phyloP scores from a whole-genome alignment of 2,113 vertebrate species.

The Oreotrochilus melanogaster region DNA sequence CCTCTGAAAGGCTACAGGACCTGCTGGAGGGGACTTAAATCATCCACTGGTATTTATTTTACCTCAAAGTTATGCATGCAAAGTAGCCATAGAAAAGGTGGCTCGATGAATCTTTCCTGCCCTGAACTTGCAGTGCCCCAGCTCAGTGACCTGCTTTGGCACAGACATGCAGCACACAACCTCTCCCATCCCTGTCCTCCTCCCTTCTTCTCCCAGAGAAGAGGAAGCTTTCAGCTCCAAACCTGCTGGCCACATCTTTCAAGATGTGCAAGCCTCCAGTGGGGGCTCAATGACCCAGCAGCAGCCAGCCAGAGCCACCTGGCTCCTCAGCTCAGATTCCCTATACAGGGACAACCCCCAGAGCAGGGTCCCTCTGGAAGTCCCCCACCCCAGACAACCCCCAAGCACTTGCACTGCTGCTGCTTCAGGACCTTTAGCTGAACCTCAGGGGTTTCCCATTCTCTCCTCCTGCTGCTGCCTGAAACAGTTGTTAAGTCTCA shows the following conservation, averaged over 20 bases:
- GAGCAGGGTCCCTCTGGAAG: background rate
- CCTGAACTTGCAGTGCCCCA: background rate
- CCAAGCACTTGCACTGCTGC: rapidly evolving
- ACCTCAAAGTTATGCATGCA: constrained; percentile 39
- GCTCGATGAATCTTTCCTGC: background rate
- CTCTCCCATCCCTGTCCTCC: background rate
- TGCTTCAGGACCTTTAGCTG: background rate
- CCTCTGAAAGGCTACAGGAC: constrained; percentile 32
- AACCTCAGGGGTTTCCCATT: background rate
- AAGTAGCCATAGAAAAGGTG: constrained; percentile 31
- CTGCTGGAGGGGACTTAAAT: constrained; percentile 29
- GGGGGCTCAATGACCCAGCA: background rate
- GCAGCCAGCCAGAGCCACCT: rapidly evolving
- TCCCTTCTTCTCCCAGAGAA: background rate
- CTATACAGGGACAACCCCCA: rapidly evolving
- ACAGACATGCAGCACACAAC: rapidly evolving
- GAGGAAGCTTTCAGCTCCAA: background rate
- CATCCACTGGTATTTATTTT: constrained; percentile 33
- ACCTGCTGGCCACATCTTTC: rapidly evolving
- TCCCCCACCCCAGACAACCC: rapidly evolving
- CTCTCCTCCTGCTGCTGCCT: rapidly evolving
- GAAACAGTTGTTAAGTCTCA: constrained; percentile 30
- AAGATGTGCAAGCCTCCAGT: rapidly evolving
- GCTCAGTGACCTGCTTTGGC: background rate
- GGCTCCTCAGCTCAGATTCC: rapidly evolving